A percentile compares a stretch with the other conserved stretches of the same genome.
phyloP scores from a whole-genome alignment of 2,888 invertebrate genomes.

The Serrognathus titanus region DNA sequence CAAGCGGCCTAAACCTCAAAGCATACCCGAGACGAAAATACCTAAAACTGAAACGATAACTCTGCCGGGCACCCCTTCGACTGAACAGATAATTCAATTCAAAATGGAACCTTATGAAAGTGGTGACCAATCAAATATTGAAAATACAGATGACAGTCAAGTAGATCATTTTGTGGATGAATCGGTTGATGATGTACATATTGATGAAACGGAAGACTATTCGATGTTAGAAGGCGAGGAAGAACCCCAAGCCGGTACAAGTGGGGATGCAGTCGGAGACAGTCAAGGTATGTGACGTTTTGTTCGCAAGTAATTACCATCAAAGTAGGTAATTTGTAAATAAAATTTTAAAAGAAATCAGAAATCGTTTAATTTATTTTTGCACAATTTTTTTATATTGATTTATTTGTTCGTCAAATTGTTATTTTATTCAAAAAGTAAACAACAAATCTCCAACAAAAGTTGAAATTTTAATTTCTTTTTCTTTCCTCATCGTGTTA shows the following conservation, averaged over 20 bases:
- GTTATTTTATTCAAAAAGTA: too few relatives aligned
- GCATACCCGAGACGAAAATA: not conserved
- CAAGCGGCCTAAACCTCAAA: not conserved
- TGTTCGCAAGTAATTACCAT: conserved; percentile 20
- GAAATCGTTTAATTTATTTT: too few relatives aligned
- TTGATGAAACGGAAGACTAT: conserved; percentile 42
- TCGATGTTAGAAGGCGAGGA: conserved; percentile 43
- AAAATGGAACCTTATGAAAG: conserved; percentile 47
- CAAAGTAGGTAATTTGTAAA: conserved; percentile 8
- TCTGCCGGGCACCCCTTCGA: not conserved
- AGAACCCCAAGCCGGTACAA: conserved; percentile 47
- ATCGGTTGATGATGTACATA: conserved; percentile 32
- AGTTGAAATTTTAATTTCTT: not conserved
- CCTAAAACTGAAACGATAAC: not conserved
- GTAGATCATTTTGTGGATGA: conserved; percentile 34
- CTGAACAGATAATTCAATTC: conserved; percentile 35
- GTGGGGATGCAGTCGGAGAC: conserved; percentile 42
- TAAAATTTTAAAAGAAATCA: too few relatives aligned
- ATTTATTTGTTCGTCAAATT: too few relatives aligned
- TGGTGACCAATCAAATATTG: conserved; percentile 29
- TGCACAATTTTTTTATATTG: too few relatives aligned
- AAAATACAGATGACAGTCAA: conserved; percentile 33
- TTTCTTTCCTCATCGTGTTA: not conserved
- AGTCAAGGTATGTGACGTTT: conserved; percentile 46
- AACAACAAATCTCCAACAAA: too few relatives aligned